Conservation (phyloP, 1,140 invertebrate species). For the Hyposmocoma kahamanoa region DNA sequence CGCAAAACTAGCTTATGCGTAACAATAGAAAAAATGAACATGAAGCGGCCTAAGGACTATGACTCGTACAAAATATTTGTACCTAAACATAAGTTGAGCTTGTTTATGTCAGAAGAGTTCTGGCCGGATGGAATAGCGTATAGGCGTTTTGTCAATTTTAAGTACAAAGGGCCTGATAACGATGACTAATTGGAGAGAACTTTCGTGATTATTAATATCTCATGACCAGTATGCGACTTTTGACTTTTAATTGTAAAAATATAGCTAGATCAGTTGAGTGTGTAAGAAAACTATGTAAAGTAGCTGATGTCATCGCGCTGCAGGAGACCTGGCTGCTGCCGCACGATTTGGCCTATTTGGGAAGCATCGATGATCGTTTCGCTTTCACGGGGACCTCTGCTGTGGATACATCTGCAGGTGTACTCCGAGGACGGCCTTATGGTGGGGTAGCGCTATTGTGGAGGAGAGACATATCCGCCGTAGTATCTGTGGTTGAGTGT, state of each 20-base stretch:
- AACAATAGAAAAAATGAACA: neutral
- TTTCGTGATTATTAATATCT: neutral
- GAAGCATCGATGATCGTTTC: neutral
- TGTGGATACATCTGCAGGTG: conserved; percentile 1
- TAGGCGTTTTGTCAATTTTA: neutral
- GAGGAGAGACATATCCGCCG: neutral
- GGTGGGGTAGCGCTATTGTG: conserved; percentile 6
- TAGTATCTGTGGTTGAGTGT: neutral
- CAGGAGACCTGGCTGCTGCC: conserved; percentile 6
- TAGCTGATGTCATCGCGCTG: conserved; percentile 1
- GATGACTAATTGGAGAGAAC: neutral
- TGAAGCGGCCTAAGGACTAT: conserved; percentile 5
- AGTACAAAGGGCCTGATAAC: neutral
- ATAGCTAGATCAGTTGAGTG: neutral
- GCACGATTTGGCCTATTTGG: conserved; percentile 1
- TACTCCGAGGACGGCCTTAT: neutral
- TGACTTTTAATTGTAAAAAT: conserved; percentile 1
- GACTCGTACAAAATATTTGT: conserved; percentile 7
- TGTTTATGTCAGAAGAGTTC: neutral
- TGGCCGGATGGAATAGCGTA: conserved; percentile 3
- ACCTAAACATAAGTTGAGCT: neutral
- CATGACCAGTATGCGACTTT: neutral
- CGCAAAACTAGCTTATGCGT: neutral
- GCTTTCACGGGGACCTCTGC: conserved; percentile 3
- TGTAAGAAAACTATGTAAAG: neutral